phyloP scores from a whole-genome alignment of 1,140 invertebrate genomes.

The Megalonaias nervosa region DNA sequence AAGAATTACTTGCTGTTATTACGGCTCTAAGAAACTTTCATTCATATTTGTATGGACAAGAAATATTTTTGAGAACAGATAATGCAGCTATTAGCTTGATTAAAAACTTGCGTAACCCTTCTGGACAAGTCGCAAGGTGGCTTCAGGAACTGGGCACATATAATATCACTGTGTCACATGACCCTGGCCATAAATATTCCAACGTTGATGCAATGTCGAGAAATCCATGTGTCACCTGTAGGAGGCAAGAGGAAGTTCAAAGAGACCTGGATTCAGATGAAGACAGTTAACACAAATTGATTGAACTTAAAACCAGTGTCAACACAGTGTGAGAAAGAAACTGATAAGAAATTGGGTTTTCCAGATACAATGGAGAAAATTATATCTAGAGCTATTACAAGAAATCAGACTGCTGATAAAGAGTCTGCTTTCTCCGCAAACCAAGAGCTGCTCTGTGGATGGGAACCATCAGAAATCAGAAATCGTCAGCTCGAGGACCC shows the following conservation, averaged over 20 bases:
- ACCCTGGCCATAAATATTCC: constrained; percentile 35
- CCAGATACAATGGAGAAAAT: no score
- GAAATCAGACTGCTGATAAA: no score
- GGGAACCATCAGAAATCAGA: no score
- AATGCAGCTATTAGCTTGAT: constrained; percentile 47
- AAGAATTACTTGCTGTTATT: constrained; percentile 44
- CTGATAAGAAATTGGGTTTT: no score
- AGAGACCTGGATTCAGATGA: not conserved
- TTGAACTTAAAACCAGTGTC: no score
- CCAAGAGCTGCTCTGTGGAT: no score
- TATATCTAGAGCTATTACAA: no score
- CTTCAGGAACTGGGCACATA: constrained; percentile 45
- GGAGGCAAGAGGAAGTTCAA: constrained; percentile 4
- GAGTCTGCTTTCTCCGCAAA: no score
- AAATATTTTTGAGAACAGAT: constrained; percentile 43
- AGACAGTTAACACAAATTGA: no score
- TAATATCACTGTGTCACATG: constrained; percentile 47
- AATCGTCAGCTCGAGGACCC: no score
- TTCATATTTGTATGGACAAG: constrained; percentile 40
- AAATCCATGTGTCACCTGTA: no score
- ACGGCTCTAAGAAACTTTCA: constrained; percentile 33
- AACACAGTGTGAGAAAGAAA: no score
- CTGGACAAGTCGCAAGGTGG: constrained; percentile 56
- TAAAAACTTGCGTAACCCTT: constrained; percentile 23
- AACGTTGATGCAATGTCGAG: constrained; percentile 55